These are phyloP conservation scores for Pristionchus pacificus DNA, from an alignment of 1,140 invertebrate genomes.

Conservation along the genomic window DNA sequence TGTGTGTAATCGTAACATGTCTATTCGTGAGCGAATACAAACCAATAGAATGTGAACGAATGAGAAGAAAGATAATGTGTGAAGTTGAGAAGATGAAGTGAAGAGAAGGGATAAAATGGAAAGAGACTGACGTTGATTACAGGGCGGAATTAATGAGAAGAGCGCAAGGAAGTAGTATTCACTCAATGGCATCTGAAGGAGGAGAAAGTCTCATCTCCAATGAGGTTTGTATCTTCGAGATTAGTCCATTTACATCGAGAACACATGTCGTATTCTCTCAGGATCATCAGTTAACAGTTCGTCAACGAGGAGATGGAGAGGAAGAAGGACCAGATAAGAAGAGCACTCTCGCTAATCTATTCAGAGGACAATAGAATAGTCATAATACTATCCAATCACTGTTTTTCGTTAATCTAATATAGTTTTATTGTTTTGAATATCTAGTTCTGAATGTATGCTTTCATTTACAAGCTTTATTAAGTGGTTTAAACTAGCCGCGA, in stretches of 20 bases:
- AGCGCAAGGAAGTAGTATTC: not conserved
- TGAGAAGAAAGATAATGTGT: too few relatives aligned
- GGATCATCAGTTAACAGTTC: not conserved
- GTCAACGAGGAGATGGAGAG: not conserved
- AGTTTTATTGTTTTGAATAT: too few relatives aligned
- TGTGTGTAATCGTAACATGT: not conserved
- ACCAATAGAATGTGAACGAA: not conserved
- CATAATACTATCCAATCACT: too few relatives aligned
- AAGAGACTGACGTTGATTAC: not conserved
- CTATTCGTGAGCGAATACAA: not conserved
- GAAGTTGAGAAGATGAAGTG: not conserved
- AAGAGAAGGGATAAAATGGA: not conserved
- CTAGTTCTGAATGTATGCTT: too few relatives aligned
- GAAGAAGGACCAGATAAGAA: too few relatives aligned
- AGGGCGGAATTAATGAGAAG: not conserved
- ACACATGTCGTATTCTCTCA: not conserved
- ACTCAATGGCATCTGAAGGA: not conserved
- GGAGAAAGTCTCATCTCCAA: not conserved
- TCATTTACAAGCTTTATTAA: too few relatives aligned
- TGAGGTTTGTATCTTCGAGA: not conserved
- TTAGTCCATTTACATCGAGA: not conserved
- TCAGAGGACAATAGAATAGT: too few relatives aligned
- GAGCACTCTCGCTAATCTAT: too few relatives aligned
- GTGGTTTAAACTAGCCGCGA: too few relatives aligned
- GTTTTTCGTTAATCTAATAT: too few relatives aligned